Evolutionary conservation across 1,140 invertebrate species (phyloP).

Genomic region (Vanessa atalanta): DNA sequence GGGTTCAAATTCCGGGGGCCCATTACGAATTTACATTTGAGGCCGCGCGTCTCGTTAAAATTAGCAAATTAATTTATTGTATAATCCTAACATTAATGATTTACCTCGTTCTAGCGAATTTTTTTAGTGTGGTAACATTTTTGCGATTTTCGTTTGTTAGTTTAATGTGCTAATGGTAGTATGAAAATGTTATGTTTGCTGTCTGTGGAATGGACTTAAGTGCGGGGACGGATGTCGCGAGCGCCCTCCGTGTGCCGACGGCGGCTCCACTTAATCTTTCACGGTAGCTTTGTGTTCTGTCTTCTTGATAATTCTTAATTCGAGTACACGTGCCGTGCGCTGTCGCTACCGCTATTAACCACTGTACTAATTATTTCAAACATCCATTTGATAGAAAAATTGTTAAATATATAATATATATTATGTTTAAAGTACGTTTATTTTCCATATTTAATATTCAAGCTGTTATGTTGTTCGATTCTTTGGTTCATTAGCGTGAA

Average conservation of each 20-base stretch:
- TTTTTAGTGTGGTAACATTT: constrained; percentile 75
- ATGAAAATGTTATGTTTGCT: constrained; percentile 73
- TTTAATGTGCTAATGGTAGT: constrained; percentile 65
- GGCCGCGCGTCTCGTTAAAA: constrained; percentile 51
- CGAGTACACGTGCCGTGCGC: neutral
- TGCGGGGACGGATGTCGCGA: neutral
- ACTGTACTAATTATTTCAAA: no score
- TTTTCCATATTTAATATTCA: neutral
- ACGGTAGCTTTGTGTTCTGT: constrained; percentile 6
- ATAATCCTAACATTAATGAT: constrained; percentile 62
- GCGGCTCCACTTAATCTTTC: constrained; percentile 7
- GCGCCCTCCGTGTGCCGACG: constrained; percentile 1
- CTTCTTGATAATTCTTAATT: constrained; percentile 2
- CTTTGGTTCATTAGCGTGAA: neutral
- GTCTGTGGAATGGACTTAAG: neutral
- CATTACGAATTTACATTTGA: constrained; percentile 68
- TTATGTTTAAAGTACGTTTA: no score
- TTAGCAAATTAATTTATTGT: constrained; percentile 71
- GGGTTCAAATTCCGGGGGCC: constrained; percentile 51
- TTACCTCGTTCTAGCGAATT: constrained; percentile 71
- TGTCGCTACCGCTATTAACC: no score
- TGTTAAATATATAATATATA: no score
- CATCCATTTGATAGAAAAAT: no score
- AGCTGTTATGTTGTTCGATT: neutral
- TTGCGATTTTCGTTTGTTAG: constrained; percentile 66